These are phyloP conservation scores for Noctua pronuba DNA, from an alignment of 2,888 invertebrate genomes.

Conservation along the genomic window DNA sequence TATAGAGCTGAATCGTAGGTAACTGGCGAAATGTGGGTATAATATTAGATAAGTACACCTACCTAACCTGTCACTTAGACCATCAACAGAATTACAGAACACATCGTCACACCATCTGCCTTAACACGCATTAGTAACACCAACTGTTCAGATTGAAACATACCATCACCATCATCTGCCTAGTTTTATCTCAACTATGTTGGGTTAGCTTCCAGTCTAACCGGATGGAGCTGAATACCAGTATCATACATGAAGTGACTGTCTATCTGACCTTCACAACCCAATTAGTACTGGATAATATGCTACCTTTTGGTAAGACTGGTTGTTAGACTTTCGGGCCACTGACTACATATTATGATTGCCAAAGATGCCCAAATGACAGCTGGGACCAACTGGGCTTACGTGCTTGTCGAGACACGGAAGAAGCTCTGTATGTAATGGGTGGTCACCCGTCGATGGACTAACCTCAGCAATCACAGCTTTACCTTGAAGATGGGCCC, in stretches of 20 bases:
- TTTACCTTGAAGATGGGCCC: not conserved
- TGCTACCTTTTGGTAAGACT: not conserved
- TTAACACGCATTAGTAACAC: not conserved
- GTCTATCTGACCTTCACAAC: not conserved
- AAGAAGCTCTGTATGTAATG: not conserved
- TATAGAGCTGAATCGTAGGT: not conserved
- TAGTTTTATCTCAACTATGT: not conserved
- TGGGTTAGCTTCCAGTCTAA: not conserved
- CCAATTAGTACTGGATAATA: not conserved
- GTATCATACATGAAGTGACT: not conserved
- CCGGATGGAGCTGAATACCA: not conserved
- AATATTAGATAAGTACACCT: not conserved
- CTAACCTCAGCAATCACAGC: not conserved
- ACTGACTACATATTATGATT: not conserved
- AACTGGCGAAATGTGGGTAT: not conserved
- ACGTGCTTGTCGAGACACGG: not conserved
- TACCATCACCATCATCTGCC: not conserved
- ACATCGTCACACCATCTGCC: not conserved
- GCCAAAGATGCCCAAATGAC: not conserved
- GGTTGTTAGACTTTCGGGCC: not conserved
- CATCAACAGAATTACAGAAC: not conserved
- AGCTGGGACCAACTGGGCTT: not conserved
- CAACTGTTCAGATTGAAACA: constrained; percentile 19
- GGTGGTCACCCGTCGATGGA: not conserved
- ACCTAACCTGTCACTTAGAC: not conserved